These are phyloP conservation scores for Macrophya alboannulata DNA, from an alignment of 2,888 invertebrate genomes.

Conservation along the genomic window DNA sequence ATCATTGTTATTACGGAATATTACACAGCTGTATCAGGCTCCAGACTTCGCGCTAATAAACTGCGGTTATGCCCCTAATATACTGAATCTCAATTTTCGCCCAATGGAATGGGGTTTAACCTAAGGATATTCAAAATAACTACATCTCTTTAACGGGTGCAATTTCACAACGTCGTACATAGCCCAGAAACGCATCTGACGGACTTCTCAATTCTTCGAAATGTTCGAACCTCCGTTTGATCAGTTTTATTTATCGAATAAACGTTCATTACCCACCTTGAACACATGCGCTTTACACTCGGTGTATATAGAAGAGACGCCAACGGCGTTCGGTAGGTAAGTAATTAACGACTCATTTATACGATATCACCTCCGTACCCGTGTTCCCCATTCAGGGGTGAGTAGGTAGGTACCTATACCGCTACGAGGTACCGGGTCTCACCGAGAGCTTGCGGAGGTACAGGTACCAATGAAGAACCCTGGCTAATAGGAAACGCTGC, in stretches of 20 bases:
- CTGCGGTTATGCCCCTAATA: slow-evolving; percentile 77
- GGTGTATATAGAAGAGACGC: slow-evolving; percentile 60
- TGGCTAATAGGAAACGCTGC: slow-evolving; percentile 76
- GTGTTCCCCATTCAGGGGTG: background rate
- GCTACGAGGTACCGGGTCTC: background rate
- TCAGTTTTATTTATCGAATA: background rate
- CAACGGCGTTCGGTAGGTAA: slow-evolving; percentile 66
- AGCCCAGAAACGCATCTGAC: background rate
- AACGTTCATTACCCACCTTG: background rate
- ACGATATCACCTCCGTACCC: slow-evolving; percentile 72
- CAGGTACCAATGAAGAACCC: slow-evolving; percentile 73
- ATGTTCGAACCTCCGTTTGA: background rate
- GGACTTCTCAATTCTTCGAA: background rate
- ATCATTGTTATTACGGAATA: slow-evolving; percentile 79
- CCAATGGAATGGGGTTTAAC: slow-evolving; percentile 53
- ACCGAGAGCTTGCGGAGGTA: background rate
- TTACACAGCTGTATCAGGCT: slow-evolving; percentile 77
- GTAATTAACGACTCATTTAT: slow-evolving; percentile 77
- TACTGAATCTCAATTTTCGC: slow-evolving; percentile 77
- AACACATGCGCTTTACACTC: background rate
- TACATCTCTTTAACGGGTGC: slow-evolving; percentile 14
- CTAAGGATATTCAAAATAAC: slow-evolving; percentile 47
- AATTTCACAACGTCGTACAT: background rate
- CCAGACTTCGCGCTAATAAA: slow-evolving; percentile 77
- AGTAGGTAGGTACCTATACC: slow-evolving; percentile 59